phyloP scores from a whole-genome alignment of 2,888 invertebrate genomes.

The Archaeoteleia sp. region DNA sequence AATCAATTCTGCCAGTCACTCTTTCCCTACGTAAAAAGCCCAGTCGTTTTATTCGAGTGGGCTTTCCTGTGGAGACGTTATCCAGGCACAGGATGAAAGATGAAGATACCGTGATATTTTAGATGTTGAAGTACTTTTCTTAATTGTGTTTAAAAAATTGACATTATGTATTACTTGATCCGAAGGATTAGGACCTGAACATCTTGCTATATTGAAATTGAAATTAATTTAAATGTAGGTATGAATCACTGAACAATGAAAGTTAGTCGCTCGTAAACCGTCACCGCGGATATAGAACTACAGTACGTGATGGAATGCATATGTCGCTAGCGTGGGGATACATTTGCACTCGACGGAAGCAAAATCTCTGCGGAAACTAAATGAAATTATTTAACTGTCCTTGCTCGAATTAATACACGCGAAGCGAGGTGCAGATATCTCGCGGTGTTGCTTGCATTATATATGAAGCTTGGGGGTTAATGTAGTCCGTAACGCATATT shows the following conservation, averaged over 20 bases:
- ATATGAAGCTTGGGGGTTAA: conserved; percentile 31
- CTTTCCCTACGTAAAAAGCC: neutral
- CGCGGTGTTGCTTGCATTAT: conserved; percentile 39
- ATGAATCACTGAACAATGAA: conserved; percentile 38
- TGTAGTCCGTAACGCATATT: conserved; percentile 34
- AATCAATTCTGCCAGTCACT: conserved; percentile 37
- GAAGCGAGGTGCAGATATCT: conserved; percentile 38
- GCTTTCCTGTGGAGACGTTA: no score
- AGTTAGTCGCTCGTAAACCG: conserved; percentile 43
- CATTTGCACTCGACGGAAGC: conserved; percentile 44
- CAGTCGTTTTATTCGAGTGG: neutral
- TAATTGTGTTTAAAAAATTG: no score
- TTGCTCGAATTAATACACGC: conserved; percentile 47
- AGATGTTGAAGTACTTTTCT: no score
- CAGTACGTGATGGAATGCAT: conserved; percentile 43
- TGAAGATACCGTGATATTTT: no score
- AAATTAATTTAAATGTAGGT: no score
- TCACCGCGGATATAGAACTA: conserved; percentile 41
- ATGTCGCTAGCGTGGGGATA: conserved; percentile 44
- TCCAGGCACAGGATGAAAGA: no score
- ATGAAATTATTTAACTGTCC: conserved; percentile 50
- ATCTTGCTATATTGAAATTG: no score
- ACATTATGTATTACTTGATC: no score
- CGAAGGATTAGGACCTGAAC: no score
- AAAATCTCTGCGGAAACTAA: conserved; percentile 47